phyloP scores from a whole-genome alignment of 2,888 invertebrate genomes.

The Drosophila kambysellisi region DNA sequence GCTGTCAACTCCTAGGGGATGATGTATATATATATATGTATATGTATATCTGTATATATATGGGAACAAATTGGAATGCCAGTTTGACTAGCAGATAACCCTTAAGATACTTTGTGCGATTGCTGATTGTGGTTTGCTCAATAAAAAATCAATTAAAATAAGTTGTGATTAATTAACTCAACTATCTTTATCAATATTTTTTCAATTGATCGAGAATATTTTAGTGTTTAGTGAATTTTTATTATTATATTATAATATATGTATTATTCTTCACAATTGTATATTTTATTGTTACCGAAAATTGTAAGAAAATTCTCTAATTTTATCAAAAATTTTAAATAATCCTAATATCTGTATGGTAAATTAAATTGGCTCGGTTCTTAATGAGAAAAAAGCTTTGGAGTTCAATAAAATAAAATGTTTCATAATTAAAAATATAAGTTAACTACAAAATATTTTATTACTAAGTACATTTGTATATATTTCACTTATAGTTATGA shows the following conservation, averaged over 20 bases:
- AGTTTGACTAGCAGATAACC: not conserved
- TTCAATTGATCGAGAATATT: not conserved
- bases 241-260: not conserved
- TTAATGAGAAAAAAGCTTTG: not conserved
- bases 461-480: no score
- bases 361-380: not conserved
- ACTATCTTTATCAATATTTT: not conserved
- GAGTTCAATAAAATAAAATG: not conserved
- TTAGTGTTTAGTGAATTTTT: not conserved
- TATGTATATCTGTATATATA: not conserved
- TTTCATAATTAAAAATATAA: not conserved
- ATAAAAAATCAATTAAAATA: not conserved
- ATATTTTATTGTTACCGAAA: no score
- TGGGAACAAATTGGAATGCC: not conserved
- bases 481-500: no score
- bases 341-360: no score
- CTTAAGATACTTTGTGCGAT: not conserved
- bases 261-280: no score
- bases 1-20: not conserved
- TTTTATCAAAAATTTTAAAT: not conserved
- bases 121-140: not conserved
- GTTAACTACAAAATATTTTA: not conserved
- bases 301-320: no score
- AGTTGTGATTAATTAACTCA: not conserved
- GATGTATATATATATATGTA: not conserved